Conservation (phyloP, 2,888 invertebrate genomes). For the Serrognathus titanus region DNA sequence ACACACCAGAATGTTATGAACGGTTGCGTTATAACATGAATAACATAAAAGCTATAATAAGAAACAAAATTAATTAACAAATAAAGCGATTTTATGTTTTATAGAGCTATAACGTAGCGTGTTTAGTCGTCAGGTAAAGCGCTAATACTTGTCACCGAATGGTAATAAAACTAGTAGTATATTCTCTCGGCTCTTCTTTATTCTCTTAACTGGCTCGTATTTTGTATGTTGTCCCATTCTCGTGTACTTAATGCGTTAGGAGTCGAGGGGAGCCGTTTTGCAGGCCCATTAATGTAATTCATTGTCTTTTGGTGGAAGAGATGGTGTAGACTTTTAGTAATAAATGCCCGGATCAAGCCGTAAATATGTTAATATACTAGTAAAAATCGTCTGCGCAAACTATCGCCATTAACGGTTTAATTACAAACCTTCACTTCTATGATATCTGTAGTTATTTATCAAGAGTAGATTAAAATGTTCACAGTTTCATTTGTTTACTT, state of each 20-base stretch:
- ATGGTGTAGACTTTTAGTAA: constrained; percentile 21
- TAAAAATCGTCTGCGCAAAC: background rate
- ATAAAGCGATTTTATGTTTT: constrained; percentile 47
- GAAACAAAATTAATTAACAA: constrained; percentile 47
- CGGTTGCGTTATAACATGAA: constrained; percentile 2
- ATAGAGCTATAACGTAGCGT: constrained; percentile 41
- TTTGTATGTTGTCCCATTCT: constrained; percentile 47
- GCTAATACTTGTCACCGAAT: constrained; percentile 46
- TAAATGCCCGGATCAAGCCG: constrained; percentile 28
- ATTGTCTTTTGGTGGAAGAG: constrained; percentile 41
- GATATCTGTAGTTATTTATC: too few relatives aligned
- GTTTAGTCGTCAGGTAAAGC: constrained; percentile 44
- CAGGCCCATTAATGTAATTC: constrained; percentile 49
- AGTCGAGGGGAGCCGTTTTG: constrained; percentile 44
- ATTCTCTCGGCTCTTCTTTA: constrained; percentile 44
- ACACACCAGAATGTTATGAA: constrained; percentile 16
- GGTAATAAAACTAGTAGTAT: constrained; percentile 47
- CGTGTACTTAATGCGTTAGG: constrained; percentile 46
- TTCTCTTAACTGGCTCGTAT: constrained; percentile 49
- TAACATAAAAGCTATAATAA: constrained; percentile 29
- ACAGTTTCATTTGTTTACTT: too few relatives aligned
- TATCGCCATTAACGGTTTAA: too few relatives aligned
- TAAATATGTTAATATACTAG: constrained; percentile 27
- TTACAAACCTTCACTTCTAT: too few relatives aligned
- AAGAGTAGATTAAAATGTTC: too few relatives aligned